Percentiles rank a stretch among this genome's conserved stretches.
Evolutionary conservation across 2,888 invertebrate species (phyloP).

Genomic region (Eristalis arbustorum): DNA sequence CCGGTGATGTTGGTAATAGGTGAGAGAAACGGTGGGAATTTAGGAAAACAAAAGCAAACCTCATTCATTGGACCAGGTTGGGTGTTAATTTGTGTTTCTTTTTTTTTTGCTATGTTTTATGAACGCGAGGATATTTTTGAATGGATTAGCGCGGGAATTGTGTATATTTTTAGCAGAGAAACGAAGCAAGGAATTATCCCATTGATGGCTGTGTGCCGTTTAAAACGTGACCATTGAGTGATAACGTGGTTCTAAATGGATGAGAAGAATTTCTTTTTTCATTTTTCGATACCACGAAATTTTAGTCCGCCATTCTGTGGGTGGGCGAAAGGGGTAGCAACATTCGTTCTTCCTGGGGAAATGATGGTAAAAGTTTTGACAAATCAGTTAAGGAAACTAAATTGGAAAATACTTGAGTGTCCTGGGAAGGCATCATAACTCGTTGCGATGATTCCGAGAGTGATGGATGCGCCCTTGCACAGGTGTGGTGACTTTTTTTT

Average conservation of each 20-base stretch:
- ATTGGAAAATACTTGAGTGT: constrained; percentile 58
- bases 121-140: constrained; percentile 38
- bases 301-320: background rate
- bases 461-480: background rate
- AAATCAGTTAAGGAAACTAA: constrained; percentile 62
- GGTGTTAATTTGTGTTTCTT: background rate
- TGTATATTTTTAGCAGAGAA: constrained; percentile 29
- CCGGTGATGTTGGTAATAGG: constrained; percentile 46
- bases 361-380: constrained; percentile 42
- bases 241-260: background rate
- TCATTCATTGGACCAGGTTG: background rate
- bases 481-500: background rate
- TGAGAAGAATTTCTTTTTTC: background rate
- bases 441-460: constrained; percentile 1
- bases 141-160: constrained; percentile 42
- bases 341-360: background rate
- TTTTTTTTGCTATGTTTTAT: constrained; percentile 15
- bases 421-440: constrained; percentile 33
- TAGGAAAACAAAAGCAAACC: constrained; percentile 14
- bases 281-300: background rate
- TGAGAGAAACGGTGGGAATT: constrained; percentile 20
- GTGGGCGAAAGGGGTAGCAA: background rate
- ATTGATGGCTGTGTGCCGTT: constrained; percentile 6
- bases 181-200: constrained; percentile 12
- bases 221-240: constrained; percentile 17